Base-by-base conservation (phyloP, 2,797 vertebrate genomes). In the Sciurus vulgaris region DNA sequence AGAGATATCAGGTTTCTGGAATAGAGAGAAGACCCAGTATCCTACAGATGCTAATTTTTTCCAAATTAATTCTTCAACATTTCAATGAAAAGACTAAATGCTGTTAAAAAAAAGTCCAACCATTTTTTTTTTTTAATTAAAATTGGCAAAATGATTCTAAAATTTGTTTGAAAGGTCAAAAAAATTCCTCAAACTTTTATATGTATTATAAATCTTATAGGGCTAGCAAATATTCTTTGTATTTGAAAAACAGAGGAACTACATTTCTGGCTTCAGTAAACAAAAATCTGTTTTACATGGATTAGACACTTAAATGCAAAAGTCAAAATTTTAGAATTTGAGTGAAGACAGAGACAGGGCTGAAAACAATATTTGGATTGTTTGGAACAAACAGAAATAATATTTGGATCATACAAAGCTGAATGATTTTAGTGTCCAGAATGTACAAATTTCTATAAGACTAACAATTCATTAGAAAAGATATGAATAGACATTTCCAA, bases 241-340 rank as follows among this genome's bases (percentile, higher is more conserved):
- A 82, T 86, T 67, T 86, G 26, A 61, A 77, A 82, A 69, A 49
- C 1, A 88, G 12, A 70, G 13, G 76, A 77, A 89, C 7, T 86
- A 14, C 3, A 38, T 94, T 84, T 67, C 20, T 85, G 72, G 7
- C 10, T 12, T 67, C 51, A 70, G 56, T 17, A 96, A 78, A 72
- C 5, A 67, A 85, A 79, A 5, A 20, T 63, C 13, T 47, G 14
- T 56, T 26, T 59, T 6, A 82, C 24, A 65, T 14, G 54, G n/a
- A 88, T 87, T 76, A 85, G 63, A 35, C 4, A 72, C 30, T 41
- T 87, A 73, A 70, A 67, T 41, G 41, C 6, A 51, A 67, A 95
- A 90, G 61, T 87, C 30, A 69, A 56, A 89, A 81, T 65, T 91
- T 76, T n/a, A 81, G 56, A 54, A 33, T 74, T 15, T 89, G 69